Percentiles rank a stretch among this genome's conserved stretches.
Evolutionary conservation across 2,797 vertebrate species (phyloP).

Genomic region (Sparus aurata): DNA sequence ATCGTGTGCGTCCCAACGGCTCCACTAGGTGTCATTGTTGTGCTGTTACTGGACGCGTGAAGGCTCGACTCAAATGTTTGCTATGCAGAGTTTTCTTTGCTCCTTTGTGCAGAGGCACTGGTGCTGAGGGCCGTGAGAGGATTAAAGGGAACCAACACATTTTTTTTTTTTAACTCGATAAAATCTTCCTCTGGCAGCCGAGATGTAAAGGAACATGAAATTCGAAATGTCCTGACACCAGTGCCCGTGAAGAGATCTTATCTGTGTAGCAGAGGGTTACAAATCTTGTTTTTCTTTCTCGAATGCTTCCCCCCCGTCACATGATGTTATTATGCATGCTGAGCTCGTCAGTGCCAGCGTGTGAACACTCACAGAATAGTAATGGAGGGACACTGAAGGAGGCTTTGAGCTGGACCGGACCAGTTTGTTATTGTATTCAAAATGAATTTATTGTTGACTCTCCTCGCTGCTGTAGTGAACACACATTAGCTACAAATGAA

Average conservation of each 20-base stretch:
- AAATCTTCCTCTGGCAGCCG: constrained; percentile 6
- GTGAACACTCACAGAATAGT: constrained; percentile 66
- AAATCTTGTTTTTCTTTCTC: constrained; percentile 47
- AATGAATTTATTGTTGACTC: constrained; percentile 91
- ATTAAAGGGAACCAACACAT: constrained; percentile 49
- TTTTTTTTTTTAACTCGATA: constrained; percentile 38
- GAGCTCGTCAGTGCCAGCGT: constrained; percentile 45
- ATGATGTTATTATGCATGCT: constrained; percentile 65
- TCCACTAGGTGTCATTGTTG: constrained; percentile 76
- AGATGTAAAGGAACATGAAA: constrained; percentile 32
- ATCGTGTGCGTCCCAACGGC: neutral
- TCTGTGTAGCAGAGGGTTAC: constrained; percentile 37
- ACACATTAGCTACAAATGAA: constrained; percentile 94
- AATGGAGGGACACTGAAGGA: constrained; percentile 61
- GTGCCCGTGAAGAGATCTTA: neutral
- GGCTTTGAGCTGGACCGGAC: constrained; percentile 70
- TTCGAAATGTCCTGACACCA: constrained; percentile 11
- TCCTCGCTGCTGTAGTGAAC: constrained; percentile 85
- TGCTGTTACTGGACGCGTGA: neutral
- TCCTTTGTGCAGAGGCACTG: constrained; percentile 50
- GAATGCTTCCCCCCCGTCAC: constrained; percentile 44
- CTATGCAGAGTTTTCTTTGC: constrained; percentile 58
- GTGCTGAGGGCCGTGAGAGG: constrained; percentile 29
- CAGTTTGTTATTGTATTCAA: constrained; percentile 93
- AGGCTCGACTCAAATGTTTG: constrained; percentile 13